phyloP scores from a whole-genome alignment of 2,888 invertebrate genomes.

The Embidobia sp. region DNA sequence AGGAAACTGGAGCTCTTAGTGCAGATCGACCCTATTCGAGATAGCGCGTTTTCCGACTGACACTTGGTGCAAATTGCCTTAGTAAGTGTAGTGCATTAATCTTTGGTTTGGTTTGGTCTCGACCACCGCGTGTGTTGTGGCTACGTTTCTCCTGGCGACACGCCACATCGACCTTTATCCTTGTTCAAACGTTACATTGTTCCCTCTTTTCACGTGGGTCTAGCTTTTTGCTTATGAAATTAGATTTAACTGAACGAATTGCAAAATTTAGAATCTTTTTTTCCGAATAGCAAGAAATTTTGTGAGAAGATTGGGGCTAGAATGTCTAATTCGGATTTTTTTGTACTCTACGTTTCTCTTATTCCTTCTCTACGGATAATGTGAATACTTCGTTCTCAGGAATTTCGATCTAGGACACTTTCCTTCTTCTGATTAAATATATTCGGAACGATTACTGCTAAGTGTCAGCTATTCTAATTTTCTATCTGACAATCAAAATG shows the following conservation, averaged over 20 bases:
- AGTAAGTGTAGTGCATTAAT: constrained; percentile 82
- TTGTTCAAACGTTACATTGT: constrained; percentile 53
- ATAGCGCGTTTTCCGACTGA: constrained; percentile 71
- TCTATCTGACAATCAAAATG: constrained; percentile 63
- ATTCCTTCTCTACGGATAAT: constrained; percentile 70
- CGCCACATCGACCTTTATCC: constrained; percentile 71
- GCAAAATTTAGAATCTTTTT: no score
- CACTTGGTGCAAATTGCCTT: constrained; percentile 81
- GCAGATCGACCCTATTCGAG: constrained; percentile 75
- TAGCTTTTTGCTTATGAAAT: constrained; percentile 39
- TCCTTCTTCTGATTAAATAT: constrained; percentile 78
- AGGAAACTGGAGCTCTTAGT: constrained; percentile 64
- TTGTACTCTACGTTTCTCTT: constrained; percentile 25
- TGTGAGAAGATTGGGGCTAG: no score
- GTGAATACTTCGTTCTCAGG: constrained; percentile 78
- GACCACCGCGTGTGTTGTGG: constrained; percentile 79
- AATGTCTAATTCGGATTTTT: constrained; percentile 25
- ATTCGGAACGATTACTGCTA: constrained; percentile 77
- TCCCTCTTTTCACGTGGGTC: constrained; percentile 41
- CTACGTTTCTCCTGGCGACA: constrained; percentile 78
- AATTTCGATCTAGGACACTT: constrained; percentile 73
- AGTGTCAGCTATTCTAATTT: constrained; percentile 62
- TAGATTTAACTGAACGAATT: constrained; percentile 21
- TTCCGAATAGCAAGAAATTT: no score
- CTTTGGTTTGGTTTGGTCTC: constrained; percentile 80